Conservation (phyloP, 2,797 vertebrate species). For the Monodelphis domestica region DNA sequence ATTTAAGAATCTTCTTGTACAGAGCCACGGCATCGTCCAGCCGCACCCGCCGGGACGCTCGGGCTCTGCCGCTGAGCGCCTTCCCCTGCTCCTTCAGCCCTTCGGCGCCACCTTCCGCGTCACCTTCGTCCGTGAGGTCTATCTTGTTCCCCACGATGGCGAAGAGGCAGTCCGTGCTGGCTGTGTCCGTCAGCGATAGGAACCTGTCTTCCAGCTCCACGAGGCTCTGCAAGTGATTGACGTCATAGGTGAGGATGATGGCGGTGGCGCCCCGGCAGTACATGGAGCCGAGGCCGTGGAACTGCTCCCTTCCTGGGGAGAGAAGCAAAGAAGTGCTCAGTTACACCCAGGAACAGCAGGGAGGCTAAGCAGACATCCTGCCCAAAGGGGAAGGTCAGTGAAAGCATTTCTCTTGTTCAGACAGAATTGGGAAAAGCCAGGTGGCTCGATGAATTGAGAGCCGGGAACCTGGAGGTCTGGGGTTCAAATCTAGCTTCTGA, state of each 20-base stretch:
- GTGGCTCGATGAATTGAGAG: too few relatives aligned
- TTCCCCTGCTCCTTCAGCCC: constrained; percentile 67
- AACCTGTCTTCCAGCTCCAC: constrained; percentile 96
- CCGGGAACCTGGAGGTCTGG: neutral
- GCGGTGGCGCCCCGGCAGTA: constrained; percentile 96
- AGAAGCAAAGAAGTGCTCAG: neutral
- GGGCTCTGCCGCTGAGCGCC: constrained; percentile 67
- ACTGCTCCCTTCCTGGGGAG: constrained; percentile 94
- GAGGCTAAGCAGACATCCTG: fast-evolving
- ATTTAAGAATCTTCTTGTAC: constrained; percentile 93
- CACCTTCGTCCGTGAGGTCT: constrained; percentile 89
- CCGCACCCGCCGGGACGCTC: constrained; percentile 88
- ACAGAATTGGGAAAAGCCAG: too few relatives aligned
- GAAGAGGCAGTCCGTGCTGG: constrained; percentile 94
- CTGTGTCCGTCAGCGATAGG: constrained; percentile 94
- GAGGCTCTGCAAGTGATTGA: constrained; percentile 94
- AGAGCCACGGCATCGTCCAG: constrained; percentile 91
- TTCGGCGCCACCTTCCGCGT: constrained; percentile 56
- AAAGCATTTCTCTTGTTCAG: neutral
- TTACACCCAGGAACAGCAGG: fast-evolving
- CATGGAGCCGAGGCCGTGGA: constrained; percentile 98
- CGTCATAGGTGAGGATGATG: constrained; percentile 95
- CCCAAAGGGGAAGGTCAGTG: neutral
- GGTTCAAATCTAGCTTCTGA: too few relatives aligned
- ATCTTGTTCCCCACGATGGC: constrained; percentile 96